A percentile compares a stretch with the other conserved stretches of the same genome.
phyloP scores from a whole-genome alignment of 2,888 invertebrate species.

The Apodemia mormo region DNA sequence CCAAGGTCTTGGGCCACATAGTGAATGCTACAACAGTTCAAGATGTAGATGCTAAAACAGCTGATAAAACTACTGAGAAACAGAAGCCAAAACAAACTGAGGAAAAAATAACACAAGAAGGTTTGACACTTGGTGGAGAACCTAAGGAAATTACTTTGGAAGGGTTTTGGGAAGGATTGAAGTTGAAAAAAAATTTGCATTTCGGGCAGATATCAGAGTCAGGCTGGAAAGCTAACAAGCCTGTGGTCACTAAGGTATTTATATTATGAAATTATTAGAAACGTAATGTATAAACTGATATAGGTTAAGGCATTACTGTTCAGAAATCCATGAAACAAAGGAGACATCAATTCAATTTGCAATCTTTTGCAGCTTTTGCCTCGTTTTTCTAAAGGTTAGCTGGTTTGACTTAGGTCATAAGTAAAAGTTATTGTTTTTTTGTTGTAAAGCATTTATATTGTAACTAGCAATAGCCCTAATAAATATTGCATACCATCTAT shows the following conservation, averaged over 20 bases:
- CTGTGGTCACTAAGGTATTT: conserved; percentile 63
- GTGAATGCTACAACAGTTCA: conserved; percentile 46
- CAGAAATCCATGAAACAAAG: too few species aligned
- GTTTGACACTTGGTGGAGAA: conserved; percentile 53
- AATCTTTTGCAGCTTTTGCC: too few species aligned
- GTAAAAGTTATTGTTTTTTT: too few species aligned
- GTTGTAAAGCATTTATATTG: too few species aligned
- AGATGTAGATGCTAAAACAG: conserved; percentile 38
- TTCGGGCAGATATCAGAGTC: conserved; percentile 69
- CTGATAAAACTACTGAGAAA: conserved; percentile 32
- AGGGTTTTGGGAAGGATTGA: conserved; percentile 64
- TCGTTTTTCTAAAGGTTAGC: too few species aligned
- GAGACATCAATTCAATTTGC: too few species aligned
- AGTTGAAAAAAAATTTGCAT: conserved; percentile 64
- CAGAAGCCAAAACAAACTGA: conserved; percentile 39
- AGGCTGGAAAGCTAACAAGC: conserved; percentile 66
- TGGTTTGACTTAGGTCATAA: too few species aligned
- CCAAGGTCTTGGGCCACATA: conserved; percentile 35
- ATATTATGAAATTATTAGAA: background rate
- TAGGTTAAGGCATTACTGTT: too few species aligned
- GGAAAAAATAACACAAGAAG: conserved; percentile 45
- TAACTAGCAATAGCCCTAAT: too few species aligned
- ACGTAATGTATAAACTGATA: too few species aligned
- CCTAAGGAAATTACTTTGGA: conserved; percentile 63
- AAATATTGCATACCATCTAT: too few species aligned